Evolutionary conservation across 1,140 invertebrate species (phyloP).

Genomic region (Papilio polytes): DNA sequence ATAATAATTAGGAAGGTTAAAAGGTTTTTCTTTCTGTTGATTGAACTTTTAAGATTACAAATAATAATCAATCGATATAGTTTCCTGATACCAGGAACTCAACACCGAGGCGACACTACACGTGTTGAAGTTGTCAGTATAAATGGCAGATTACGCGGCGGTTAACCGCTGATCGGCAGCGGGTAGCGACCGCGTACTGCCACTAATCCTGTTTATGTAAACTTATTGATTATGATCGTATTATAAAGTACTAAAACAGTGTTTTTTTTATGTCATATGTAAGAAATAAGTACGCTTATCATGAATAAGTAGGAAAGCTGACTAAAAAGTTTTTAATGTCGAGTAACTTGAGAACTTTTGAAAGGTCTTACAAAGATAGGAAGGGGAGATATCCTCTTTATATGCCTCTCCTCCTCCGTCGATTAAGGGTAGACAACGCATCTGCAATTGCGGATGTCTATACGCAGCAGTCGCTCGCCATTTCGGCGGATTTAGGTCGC

Average conservation of each 20-base stretch:
- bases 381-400: too few species aligned
- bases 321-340: not conserved
- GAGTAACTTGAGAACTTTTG: not conserved
- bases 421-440: too few species aligned
- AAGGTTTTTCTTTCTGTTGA: not conserved
- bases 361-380: too few species aligned
- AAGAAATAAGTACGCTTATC: not conserved
- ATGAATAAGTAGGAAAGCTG: not conserved
- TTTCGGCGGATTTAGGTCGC: too few species aligned
- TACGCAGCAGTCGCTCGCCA: too few species aligned
- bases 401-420: too few species aligned
- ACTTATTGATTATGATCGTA: not conserved
- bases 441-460: too few species aligned
- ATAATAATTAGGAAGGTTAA: not conserved
- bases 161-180: conserved; percentile 11
- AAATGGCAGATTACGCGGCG: conserved; percentile 10
- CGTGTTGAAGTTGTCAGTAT: conserved; percentile 9
- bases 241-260: too few species aligned
- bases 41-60: not conserved
- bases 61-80: not conserved
- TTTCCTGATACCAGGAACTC: conserved; percentile 7
- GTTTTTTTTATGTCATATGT: too few species aligned
- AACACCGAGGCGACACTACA: not conserved
- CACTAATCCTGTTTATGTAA: not conserved
- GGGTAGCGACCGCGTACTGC: not conserved